Conservation (phyloP, 2,113 vertebrate species). For the Zosterops borbonicus region DNA sequence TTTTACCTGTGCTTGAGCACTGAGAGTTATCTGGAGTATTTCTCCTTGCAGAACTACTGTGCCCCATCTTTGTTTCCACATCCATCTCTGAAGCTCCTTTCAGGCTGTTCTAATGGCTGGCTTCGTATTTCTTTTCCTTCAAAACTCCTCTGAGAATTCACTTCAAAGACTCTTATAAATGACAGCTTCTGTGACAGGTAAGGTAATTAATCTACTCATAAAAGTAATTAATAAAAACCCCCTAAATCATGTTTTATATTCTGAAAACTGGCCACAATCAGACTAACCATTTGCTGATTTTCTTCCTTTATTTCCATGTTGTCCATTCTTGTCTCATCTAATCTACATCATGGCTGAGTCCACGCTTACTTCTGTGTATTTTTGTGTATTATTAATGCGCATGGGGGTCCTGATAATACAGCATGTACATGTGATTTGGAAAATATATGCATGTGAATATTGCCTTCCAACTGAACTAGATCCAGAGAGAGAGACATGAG, state of each 20-base stretch:
- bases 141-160: neutral
- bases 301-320: neutral
- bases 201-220: neutral
- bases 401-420: neutral
- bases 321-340: neutral
- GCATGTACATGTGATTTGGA: neutral
- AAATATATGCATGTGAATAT: constrained; percentile 13
- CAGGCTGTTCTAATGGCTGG: neutral
- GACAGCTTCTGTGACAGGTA: neutral
- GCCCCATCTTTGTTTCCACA: neutral
- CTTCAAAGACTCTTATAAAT: neutral
- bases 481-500: constrained; percentile 10
- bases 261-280: neutral
- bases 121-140: neutral
- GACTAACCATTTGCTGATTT: neutral
- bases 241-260: neutral
- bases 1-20: neutral
- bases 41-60: neutral
- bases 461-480: constrained; percentile 4
- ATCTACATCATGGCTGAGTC: neutral
- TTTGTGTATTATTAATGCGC: constrained; percentile 23
- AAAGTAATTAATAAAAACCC: neutral
- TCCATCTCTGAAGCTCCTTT: neutral
- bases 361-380: neutral
- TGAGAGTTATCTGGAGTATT: neutral